Conservation (phyloP, 2,888 invertebrate species). For the Ophonus ardosiacus region DNA sequence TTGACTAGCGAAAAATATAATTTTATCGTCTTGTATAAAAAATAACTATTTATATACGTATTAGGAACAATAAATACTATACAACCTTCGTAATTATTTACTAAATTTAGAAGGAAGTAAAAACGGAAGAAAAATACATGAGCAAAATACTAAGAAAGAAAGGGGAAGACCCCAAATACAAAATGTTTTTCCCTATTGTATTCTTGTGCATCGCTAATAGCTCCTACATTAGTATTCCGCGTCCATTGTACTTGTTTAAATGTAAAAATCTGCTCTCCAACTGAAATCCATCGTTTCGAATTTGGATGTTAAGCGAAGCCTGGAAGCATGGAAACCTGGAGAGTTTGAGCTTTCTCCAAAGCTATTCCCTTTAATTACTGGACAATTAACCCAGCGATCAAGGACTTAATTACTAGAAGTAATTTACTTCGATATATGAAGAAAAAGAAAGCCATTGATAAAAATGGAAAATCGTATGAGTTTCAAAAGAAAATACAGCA, state of each 20-base stretch:
- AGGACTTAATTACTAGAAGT: conserved; percentile 25
- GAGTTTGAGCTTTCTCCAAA: neutral
- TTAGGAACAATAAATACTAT: no score
- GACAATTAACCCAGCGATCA: conserved; percentile 34
- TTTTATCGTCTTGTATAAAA: no score
- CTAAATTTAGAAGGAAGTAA: no score
- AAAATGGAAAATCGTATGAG: no score
- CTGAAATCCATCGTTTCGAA: neutral
- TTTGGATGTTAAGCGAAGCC: neutral
- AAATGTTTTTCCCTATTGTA: neutral
- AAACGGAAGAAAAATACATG: no score
- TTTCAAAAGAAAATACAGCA: no score
- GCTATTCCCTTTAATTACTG: conserved; percentile 36
- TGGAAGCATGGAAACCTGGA: neutral
- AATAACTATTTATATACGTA: no score
- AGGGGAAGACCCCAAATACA: neutral
- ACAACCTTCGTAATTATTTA: no score
- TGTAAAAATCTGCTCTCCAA: neutral
- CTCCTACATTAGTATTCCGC: neutral
- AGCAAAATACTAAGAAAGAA: no score
- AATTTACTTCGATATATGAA: conserved; percentile 22
- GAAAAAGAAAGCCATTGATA: neutral
- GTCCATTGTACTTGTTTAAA: neutral
- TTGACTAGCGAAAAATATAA: no score
- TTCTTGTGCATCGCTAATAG: neutral